Evolutionary conservation across 1,140 invertebrate genomes (phyloP), one percentile per base, ranked within the genome.

Genomic region (Drosophila subobscura): DNA sequence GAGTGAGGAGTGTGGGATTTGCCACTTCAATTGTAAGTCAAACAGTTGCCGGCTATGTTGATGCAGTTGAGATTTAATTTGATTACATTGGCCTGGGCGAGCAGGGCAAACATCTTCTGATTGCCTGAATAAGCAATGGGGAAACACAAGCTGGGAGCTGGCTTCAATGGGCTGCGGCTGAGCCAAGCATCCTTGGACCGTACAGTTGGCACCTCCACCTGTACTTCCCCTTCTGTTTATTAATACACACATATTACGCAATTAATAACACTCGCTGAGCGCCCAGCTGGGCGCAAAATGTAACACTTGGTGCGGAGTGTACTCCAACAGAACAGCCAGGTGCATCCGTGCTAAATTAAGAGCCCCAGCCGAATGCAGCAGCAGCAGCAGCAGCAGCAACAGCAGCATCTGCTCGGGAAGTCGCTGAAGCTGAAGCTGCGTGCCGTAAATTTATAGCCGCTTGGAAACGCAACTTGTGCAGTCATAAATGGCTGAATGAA

Each of bases 191-290:
- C 67, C 44, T 45, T 53, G 63, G 53, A 5, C 29, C 33, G 14
- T 14, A 33, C 20, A 27, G 27, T 46, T 54, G 42, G 59, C 57
- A 65, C 27, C 42, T 46, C 41, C 54, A 45, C 37, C 55, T 70
- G 53, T 47, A 47, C 73, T 54, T 27, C 63, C 52, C 73, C 23
- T 73, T 0, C 16, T 80, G 80, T 49, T 61, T 85, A 85, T 85
- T 85, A 80, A 85, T 86, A 86, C 80, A 20, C 16, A 80, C 81
- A 77, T 75, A 81, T 86, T 77, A 86, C 81, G 78, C 77, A 85
- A 86, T 85, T 85, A 85, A 86, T 85, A 71, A 86, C 81, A 85
- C 81, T 68, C 83, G 75, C 50, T 85, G 77, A 77, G 81, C 71
- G 60, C 81, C 72, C 81, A 86, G 77, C 79, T 86, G 81, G 75